phyloP scores from a whole-genome alignment of 2,888 invertebrate genomes.

The Ctenicera cuprea region DNA sequence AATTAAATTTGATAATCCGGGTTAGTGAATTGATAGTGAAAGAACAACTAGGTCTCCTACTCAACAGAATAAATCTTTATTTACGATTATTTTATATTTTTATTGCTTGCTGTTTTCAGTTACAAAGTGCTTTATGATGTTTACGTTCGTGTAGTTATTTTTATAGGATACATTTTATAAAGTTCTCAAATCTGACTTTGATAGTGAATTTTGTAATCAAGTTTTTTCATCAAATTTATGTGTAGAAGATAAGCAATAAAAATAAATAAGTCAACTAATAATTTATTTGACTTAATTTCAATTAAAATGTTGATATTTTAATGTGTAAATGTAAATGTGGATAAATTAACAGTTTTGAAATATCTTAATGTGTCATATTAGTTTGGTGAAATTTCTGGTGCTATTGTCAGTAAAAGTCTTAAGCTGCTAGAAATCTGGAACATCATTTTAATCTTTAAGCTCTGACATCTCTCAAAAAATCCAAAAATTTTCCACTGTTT shows the following conservation, averaged over 20 bases:
- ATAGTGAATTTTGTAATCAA: conserved; percentile 7
- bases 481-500: too few relatives aligned
- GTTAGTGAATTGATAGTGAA: conserved; percentile 23
- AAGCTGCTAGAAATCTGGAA: too few relatives aligned
- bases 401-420: too few relatives aligned
- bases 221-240: conserved; percentile 2
- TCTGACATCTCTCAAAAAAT: too few relatives aligned
- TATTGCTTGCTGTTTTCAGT: conserved; percentile 20
- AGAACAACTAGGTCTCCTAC: conserved; percentile 29
- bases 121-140: conserved; percentile 28
- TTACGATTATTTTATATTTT: conserved; percentile 20
- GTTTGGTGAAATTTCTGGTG: too few relatives aligned
- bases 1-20: conserved; percentile 26
- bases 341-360: not conserved
- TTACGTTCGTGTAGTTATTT: conserved; percentile 7
- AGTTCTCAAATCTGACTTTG: not conserved
- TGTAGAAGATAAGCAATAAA: not conserved
- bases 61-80: conserved; percentile 32
- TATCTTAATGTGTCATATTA: too few relatives aligned
- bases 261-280: not conserved
- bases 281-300: not conserved
- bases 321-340: too few relatives aligned
- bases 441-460: too few relatives aligned
- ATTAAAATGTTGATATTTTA: too few relatives aligned
- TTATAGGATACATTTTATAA: conserved; percentile 3